Evolutionary conservation across 2,113 vertebrate species (phyloP).

Genomic region (Lophura nycthemera): DNA sequence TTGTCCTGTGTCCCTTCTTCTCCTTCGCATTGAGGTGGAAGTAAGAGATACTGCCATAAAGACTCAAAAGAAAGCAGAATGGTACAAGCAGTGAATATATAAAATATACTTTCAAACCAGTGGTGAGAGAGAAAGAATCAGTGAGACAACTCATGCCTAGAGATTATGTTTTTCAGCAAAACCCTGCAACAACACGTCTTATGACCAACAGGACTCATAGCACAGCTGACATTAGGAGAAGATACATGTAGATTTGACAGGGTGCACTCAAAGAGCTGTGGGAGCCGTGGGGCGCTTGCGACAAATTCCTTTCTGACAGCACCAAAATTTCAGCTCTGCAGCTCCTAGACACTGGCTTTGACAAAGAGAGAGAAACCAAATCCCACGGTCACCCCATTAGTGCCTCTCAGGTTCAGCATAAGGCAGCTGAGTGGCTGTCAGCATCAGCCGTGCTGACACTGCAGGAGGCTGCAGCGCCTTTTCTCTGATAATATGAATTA

Average conservation of each 20-base stretch:
- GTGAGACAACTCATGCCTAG: neutral
- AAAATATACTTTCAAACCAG: neutral
- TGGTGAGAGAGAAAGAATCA: neutral
- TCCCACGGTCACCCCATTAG: neutral
- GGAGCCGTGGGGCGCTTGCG: accelerated
- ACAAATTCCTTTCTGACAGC: constrained; percentile 7
- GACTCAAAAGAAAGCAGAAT: neutral
- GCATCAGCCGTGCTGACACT: neutral
- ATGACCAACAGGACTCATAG: neutral
- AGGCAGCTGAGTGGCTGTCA: neutral
- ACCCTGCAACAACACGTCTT: neutral
- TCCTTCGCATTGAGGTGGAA: neutral
- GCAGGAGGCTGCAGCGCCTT: neutral
- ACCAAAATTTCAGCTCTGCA: neutral
- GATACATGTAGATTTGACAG: neutral
- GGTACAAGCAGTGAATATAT: neutral
- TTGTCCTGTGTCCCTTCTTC: neutral
- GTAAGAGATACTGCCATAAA: neutral
- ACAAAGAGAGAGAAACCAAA: neutral
- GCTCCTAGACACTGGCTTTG: neutral
- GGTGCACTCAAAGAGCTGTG: neutral
- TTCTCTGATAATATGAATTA: neutral
- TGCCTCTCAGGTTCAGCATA: neutral
- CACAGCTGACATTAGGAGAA: neutral
- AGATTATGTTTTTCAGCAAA: neutral